These are phyloP conservation scores for Congeria kusceri DNA, from an alignment of 2,888 invertebrate genomes.

Conservation along the genomic window DNA sequence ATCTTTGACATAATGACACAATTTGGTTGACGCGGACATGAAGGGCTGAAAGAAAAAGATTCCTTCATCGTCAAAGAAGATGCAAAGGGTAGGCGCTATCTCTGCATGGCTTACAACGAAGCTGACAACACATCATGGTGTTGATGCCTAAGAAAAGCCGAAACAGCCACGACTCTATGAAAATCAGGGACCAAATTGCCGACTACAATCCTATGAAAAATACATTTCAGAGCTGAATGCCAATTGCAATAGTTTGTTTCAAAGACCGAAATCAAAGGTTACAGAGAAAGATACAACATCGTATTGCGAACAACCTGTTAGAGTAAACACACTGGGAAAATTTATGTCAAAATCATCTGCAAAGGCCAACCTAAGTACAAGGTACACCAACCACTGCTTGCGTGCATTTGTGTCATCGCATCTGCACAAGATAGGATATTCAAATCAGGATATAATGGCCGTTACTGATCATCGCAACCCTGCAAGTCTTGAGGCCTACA, in stretches of 20 bases:
- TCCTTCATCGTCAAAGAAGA: conserved; percentile 11
- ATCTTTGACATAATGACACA: conserved; percentile 38
- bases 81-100: not conserved
- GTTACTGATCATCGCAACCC: conserved; percentile 35
- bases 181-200: conserved; percentile 42
- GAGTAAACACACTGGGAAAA: conserved; percentile 52
- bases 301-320: conserved; percentile 54
- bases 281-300: conserved; percentile 16
- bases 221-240: conserved; percentile 58
- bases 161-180: conserved; percentile 54
- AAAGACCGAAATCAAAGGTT: conserved; percentile 44
- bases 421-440: conserved; percentile 32
- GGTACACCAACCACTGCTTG: conserved; percentile 61
- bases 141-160: conserved; percentile 12
- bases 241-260: conserved; percentile 48
- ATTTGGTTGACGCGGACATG: conserved; percentile 31
- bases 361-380: conserved; percentile 44
- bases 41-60: not conserved
- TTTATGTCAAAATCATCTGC: conserved; percentile 52
- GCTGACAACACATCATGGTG: conserved; percentile 28
- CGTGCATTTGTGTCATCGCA: conserved; percentile 44
- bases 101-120: conserved; percentile 25
- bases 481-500: conserved; percentile 16
- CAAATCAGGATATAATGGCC: conserved; percentile 40
- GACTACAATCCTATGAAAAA: conserved; percentile 48